phyloP scores from a whole-genome alignment of 2,888 invertebrate genomes.

The Drosophila conformis region DNA sequence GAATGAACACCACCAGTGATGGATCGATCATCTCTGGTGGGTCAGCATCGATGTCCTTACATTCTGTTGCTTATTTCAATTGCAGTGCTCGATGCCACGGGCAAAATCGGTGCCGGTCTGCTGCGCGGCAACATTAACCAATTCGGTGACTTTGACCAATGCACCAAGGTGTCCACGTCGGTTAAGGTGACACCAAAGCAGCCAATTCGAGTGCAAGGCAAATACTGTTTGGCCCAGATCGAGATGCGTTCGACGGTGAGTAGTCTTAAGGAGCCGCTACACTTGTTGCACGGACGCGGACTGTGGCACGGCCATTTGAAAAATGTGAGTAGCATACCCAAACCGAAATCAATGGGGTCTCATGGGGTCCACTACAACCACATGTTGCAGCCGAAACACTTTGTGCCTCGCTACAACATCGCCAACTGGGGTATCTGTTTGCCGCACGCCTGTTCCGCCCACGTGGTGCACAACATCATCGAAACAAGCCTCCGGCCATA shows the following conservation, averaged over 20 bases:
- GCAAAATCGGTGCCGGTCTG: slow-evolving; percentile 89
- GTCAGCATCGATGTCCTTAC: not conserved
- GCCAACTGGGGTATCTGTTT: slow-evolving; percentile 90
- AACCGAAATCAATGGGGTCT: not conserved
- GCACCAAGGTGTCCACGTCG: slow-evolving; percentile 86
- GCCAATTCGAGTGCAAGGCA: slow-evolving; percentile 88
- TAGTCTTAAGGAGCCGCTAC: slow-evolving; percentile 88
- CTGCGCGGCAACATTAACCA: slow-evolving; percentile 90
- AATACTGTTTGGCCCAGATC: slow-evolving; percentile 89
- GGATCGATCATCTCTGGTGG: slow-evolving; percentile 10
- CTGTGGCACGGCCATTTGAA: slow-evolving; percentile 88
- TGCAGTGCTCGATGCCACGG: slow-evolving; percentile 90
- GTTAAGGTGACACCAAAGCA: slow-evolving; percentile 87
- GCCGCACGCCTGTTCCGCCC: slow-evolving; percentile 88
- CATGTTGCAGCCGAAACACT: slow-evolving; percentile 88
- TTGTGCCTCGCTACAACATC: slow-evolving; percentile 89
- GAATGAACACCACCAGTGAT: slow-evolving; percentile 7
- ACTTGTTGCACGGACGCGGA: slow-evolving; percentile 88
- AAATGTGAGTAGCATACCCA: slow-evolving; percentile 86
- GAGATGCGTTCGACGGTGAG: slow-evolving; percentile 87
- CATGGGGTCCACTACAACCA: not conserved
- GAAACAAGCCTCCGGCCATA: slow-evolving; percentile 87
- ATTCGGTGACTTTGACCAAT: slow-evolving; percentile 90
- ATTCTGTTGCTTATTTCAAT: slow-evolving; percentile 20
- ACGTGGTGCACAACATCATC: slow-evolving; percentile 86